Percentiles rank a stretch among this genome's conserved stretches.
phyloP scores from a whole-genome alignment of 2,797 vertebrate species.

The Limnodromus scolopaceus region DNA sequence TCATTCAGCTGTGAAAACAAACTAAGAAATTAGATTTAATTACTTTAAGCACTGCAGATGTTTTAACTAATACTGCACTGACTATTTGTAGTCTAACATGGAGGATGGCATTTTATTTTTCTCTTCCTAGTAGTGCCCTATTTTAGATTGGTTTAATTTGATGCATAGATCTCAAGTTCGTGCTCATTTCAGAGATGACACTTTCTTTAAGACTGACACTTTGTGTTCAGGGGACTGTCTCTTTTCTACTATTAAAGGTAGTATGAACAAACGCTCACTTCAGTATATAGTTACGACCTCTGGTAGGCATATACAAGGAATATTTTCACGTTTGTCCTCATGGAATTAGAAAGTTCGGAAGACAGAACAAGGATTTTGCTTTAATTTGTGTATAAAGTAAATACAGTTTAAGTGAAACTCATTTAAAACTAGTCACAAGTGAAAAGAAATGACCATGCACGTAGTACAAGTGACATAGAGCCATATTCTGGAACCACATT shows the following conservation, averaged over 20 bases:
- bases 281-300: background rate
- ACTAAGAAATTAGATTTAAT: background rate
- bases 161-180: background rate
- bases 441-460: background rate
- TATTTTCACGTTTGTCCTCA: background rate
- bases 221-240: background rate
- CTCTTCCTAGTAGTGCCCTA: background rate
- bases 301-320: background rate
- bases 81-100: background rate
- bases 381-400: background rate
- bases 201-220: background rate
- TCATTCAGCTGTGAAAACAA: conserved; percentile 40
- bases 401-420: background rate
- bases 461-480: background rate
- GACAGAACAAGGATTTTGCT: background rate
- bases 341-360: background rate
- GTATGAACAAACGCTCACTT: background rate
- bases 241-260: background rate
- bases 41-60: background rate
- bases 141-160: conserved; percentile 4
- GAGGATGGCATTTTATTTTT: conserved; percentile 8
- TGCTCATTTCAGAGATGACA: background rate
- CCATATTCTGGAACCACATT: background rate
- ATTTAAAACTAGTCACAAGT: background rate
- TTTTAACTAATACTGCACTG: background rate